A percentile compares a stretch with the other conserved stretches of the same genome.
phyloP scores from a whole-genome alignment of 2,797 vertebrate species.

The Cephalopachus bancanus region DNA sequence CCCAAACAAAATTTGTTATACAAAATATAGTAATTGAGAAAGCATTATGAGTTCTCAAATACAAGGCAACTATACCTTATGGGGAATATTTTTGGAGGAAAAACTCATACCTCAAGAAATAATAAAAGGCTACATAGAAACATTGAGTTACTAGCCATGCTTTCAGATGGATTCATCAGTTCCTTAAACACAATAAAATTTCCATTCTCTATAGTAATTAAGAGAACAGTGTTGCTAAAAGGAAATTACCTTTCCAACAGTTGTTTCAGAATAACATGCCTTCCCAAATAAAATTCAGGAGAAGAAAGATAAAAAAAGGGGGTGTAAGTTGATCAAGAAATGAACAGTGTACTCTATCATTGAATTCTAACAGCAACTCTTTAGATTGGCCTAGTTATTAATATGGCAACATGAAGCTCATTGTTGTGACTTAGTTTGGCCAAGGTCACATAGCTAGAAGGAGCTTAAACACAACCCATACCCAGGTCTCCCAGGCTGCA shows the following conservation, averaged over 20 bases:
- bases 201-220: background rate
- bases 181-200: slow-evolving; percentile 3
- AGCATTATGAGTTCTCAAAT: background rate
- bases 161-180: background rate
- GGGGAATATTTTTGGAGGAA: background rate
- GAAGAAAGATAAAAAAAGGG: background rate
- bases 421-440: too few relatives aligned
- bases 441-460: background rate
- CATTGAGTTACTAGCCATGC: background rate
- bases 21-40: background rate
- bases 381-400: background rate
- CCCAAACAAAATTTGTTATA: background rate
- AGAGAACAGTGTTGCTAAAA: background rate
- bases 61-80: background rate
- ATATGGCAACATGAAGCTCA: background rate
- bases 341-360: background rate
- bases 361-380: background rate
- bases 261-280: too few relatives aligned
- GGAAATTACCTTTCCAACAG: background rate
- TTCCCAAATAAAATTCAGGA: too few relatives aligned
- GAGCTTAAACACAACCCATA: background rate
- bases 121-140: slow-evolving; percentile 42
- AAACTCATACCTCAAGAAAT: background rate
- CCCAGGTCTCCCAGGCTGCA: background rate
- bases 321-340: background rate